A percentile compares a stretch with the other conserved stretches of the same genome.
Conservation (phyloP, 2,888 invertebrate species). For the Ophraella communa region DNA sequence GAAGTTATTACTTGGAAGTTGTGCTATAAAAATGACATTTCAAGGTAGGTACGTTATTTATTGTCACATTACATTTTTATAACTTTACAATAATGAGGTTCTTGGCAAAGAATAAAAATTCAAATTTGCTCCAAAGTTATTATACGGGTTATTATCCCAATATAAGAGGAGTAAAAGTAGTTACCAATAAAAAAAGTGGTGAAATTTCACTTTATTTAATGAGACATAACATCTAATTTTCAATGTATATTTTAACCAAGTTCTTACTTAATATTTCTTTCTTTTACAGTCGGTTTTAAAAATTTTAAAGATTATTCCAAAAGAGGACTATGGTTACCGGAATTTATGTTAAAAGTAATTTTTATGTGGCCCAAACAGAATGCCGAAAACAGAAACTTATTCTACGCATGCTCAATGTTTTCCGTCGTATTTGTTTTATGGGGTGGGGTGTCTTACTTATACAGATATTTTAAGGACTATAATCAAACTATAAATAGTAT, state of each 20-base stretch:
- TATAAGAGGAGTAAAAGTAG: no score
- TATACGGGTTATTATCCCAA: no score
- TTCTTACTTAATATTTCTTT: background rate
- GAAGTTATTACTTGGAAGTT: background rate
- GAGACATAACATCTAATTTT: no score
- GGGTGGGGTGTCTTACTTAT: conserved; percentile 15
- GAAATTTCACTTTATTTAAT: no score
- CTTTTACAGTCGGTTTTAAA: background rate
- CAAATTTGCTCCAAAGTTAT: background rate
- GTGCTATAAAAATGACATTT: background rate
- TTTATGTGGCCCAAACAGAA: conserved; percentile 16
- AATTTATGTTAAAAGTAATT: conserved; percentile 18
- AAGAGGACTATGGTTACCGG: conserved; percentile 5
- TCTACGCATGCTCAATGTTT: background rate
- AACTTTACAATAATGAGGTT: background rate
- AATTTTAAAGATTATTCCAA: conserved; percentile 15
- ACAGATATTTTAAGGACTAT: conserved; percentile 11
- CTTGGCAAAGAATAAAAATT: background rate
- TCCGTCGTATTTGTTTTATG: conserved; percentile 10
- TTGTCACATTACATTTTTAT: background rate
- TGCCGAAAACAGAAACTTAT: background rate
- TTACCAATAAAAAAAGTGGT: no score
- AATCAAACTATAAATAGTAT: conserved; percentile 14
- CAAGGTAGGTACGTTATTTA: background rate
- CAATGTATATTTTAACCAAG: no score